A percentile compares a stretch with the other conserved stretches of the same genome.
phyloP scores from a whole-genome alignment of 2,888 invertebrate genomes.

The Conchocele bisecta region DNA sequence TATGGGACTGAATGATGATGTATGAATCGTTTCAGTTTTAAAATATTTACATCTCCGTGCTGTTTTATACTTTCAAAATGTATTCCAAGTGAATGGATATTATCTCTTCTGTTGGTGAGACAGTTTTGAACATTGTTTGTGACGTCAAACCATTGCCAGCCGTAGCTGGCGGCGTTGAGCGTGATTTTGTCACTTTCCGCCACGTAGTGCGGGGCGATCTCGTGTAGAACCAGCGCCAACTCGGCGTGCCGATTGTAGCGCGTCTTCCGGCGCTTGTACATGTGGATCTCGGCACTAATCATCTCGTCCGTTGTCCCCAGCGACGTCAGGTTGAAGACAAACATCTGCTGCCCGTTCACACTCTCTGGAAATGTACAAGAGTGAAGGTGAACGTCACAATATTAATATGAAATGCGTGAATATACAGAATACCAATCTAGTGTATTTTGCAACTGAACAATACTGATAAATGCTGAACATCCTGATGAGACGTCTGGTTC shows the following conservation, averaged over 20 bases:
- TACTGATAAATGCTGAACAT: no score
- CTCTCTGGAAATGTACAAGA: conserved; percentile 63
- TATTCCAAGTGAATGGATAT: conserved; percentile 75
- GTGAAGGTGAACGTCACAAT: not conserved
- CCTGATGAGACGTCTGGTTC: no score
- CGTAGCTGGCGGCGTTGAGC: conserved; percentile 66
- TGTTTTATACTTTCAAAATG: conserved; percentile 70
- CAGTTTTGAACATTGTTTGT: conserved; percentile 75
- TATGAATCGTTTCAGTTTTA: conserved; percentile 74
- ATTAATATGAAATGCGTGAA: not conserved
- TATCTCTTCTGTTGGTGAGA: conserved; percentile 60
- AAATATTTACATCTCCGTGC: conserved; percentile 62
- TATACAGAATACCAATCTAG: no score
- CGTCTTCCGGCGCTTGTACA: conserved; percentile 74
- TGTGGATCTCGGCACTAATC: conserved; percentile 81
- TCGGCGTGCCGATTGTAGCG: conserved; percentile 52
- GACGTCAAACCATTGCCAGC: conserved; percentile 81
- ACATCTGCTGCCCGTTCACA: conserved; percentile 81
- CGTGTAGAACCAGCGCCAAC: conserved; percentile 69
- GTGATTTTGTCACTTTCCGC: conserved; percentile 65
- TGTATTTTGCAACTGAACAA: no score
- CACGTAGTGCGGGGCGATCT: conserved; percentile 72
- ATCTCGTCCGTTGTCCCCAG: conserved; percentile 78
- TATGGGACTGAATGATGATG: conserved; percentile 79
- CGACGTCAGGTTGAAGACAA: conserved; percentile 82